phyloP scores from a whole-genome alignment of 2,797 vertebrate species.

The Danio aesculapii region DNA sequence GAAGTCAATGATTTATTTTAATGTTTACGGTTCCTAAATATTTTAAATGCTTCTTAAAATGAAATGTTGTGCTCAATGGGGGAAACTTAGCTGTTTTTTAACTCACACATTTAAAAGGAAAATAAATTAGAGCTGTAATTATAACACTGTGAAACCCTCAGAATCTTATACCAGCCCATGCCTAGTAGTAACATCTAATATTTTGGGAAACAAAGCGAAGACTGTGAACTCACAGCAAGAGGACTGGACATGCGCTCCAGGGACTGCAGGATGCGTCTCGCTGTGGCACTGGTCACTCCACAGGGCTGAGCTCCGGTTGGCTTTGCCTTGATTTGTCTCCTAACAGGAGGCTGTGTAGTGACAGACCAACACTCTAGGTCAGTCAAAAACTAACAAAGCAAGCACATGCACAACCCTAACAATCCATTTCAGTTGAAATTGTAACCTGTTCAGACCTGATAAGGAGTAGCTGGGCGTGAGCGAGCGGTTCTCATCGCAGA shows the following conservation, averaged over 20 bases:
- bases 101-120: too few relatives aligned
- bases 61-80: too few relatives aligned
- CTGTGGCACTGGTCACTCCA: constrained; percentile 94
- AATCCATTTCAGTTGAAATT: background rate
- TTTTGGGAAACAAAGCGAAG: background rate
- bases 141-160: too few relatives aligned
- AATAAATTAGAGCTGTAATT: too few relatives aligned
- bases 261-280: constrained; percentile 93
- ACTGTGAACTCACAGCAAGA: constrained; percentile 83
- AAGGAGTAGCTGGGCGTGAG: constrained; percentile 81
- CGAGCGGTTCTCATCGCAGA: constrained; percentile 83
- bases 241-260: constrained; percentile 98
- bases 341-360: constrained; percentile 84
- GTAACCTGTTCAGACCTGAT: constrained; percentile 83
- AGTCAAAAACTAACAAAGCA: background rate
- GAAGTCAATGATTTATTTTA: too few relatives aligned
- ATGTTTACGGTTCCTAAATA: too few relatives aligned
- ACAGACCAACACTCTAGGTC: constrained; percentile 4
- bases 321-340: constrained; percentile 95
- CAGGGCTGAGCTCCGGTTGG: constrained; percentile 87
- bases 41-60: too few relatives aligned
- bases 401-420: constrained; percentile 34
- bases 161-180: too few relatives aligned
- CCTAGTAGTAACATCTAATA: too few relatives aligned
- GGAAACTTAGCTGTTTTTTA: too few relatives aligned